Evolutionary conservation across 1,140 invertebrate species (phyloP).

Genomic region (Microplitis demolitor): DNA sequence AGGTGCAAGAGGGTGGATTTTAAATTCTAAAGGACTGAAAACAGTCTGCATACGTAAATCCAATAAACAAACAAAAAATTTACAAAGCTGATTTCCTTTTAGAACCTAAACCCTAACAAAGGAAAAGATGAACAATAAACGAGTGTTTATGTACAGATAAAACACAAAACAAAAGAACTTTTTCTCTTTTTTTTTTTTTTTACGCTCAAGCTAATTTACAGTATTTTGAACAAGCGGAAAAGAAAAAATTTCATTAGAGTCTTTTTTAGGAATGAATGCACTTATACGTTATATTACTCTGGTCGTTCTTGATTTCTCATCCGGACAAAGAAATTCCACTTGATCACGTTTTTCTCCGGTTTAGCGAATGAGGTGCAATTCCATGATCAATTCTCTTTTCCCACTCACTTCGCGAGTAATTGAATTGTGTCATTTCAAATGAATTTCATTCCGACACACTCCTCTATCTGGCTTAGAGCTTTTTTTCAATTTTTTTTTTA

Average conservation of each 20-base stretch:
- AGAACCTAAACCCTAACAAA: no score
- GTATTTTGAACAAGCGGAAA: not conserved
- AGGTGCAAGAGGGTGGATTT: no score
- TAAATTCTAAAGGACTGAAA: no score
- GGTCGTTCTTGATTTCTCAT: not conserved
- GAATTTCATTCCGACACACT: slow-evolving; percentile 3
- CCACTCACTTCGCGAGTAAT: not conserved
- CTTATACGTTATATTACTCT: not conserved
- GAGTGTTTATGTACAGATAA: no score
- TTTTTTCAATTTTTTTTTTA: not conserved
- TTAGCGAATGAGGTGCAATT: slow-evolving; percentile 12
- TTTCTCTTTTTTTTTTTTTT: no score
- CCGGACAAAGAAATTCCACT: slow-evolving; percentile 6
- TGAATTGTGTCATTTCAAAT: slow-evolving; percentile 7
- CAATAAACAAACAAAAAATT: no score
- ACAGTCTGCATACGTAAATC: no score
- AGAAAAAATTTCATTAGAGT: not conserved
- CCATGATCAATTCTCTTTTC: slow-evolving; percentile 3
- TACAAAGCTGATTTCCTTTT: no score
- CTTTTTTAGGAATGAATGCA: not conserved
- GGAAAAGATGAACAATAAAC: no score
- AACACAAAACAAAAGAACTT: no score
- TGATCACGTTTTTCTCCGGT: slow-evolving; percentile 8
- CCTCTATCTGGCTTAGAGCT: not conserved
- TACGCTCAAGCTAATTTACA: not conserved